Conservation (phyloP, 2,797 vertebrate species). For the Macrochelys suwanniensis region DNA sequence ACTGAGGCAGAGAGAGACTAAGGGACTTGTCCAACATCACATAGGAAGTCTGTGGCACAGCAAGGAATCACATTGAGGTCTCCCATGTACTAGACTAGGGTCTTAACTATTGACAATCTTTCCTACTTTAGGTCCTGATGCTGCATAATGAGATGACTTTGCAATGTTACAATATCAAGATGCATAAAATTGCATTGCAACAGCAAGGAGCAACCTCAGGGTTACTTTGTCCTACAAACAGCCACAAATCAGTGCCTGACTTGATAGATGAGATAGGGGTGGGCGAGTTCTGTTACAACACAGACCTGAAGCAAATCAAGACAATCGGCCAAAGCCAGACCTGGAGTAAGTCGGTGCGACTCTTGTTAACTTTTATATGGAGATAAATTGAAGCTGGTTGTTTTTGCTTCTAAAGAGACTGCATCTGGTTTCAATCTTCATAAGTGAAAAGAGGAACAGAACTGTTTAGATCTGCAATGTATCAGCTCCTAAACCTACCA, state of each 20-base stretch:
- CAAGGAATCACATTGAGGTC: not conserved
- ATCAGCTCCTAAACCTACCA: not conserved
- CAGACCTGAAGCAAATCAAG: not conserved
- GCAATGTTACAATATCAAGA: not conserved
- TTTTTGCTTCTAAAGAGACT: not conserved
- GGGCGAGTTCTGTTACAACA: not conserved
- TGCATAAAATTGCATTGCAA: not conserved
- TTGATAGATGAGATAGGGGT: not conserved
- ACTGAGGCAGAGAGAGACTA: not conserved
- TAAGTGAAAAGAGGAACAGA: not conserved
- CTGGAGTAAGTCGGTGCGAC: not conserved
- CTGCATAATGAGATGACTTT: not conserved
- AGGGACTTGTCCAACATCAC: not conserved
- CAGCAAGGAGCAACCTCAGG: not conserved
- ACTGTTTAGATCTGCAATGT: not conserved
- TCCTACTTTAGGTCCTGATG: not conserved
- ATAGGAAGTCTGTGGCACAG: not conserved
- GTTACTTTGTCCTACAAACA: not conserved
- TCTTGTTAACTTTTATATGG: not conserved
- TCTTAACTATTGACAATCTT: not conserved
- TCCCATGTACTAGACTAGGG: not conserved
- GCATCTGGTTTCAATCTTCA: not conserved
- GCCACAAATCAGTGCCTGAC: not conserved
- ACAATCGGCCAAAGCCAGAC: not conserved
- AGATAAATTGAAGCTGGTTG: not conserved